phyloP scores from a whole-genome alignment of 2,113 vertebrate species.

The Donacobius atricapilla region DNA sequence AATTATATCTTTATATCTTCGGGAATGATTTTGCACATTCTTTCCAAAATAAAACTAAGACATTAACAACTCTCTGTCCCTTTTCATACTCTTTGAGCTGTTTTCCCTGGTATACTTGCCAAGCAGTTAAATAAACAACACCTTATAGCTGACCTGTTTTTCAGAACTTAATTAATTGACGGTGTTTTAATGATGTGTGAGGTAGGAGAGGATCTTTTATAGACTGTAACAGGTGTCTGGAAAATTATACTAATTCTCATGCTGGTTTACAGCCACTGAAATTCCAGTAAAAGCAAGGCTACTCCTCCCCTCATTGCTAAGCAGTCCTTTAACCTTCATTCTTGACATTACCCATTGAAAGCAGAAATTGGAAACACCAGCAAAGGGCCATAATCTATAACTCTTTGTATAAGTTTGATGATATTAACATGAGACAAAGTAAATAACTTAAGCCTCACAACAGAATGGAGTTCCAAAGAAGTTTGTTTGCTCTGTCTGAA shows the following conservation, averaged over 20 bases:
- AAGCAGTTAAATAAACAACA: not conserved
- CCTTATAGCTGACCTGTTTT: not conserved
- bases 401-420: not conserved
- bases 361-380: not conserved
- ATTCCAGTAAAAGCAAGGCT: not conserved
- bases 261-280: not conserved
- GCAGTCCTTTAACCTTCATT: not conserved
- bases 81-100: not conserved
- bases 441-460: not conserved
- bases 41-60: not conserved
- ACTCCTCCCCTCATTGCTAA: not conserved
- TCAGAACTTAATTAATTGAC: not conserved
- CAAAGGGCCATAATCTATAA: not conserved
- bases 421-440: not conserved
- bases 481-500: not conserved
- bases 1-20: not conserved
- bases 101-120: not conserved
- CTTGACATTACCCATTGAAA: not conserved
- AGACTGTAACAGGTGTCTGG: not conserved
- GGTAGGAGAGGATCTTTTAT: not conserved
- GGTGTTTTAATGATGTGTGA: not conserved
- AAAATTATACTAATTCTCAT: not conserved
- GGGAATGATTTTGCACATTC: not conserved
- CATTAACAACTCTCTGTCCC: not conserved
- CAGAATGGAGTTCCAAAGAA: not conserved